These are phyloP conservation scores for Sycophila sp. DNA, from an alignment of 1,140 invertebrate genomes.

Conservation along the genomic window DNA sequence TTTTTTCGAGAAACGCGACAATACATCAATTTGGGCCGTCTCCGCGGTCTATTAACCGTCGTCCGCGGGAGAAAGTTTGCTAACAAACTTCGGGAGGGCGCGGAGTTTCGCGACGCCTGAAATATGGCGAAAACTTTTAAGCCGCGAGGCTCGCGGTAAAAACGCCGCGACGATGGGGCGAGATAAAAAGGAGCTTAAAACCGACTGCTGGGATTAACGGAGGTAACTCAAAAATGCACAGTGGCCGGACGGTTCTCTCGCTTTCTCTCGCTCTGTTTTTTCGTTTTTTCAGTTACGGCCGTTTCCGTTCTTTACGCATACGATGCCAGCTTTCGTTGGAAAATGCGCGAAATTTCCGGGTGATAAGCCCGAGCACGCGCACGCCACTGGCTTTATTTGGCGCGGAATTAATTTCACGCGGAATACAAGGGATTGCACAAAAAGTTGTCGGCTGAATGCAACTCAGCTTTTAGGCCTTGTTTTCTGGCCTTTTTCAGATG, in stretches of 20 bases:
- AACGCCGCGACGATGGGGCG: background rate
- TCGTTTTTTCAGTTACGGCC: background rate
- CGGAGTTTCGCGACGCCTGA: constrained; percentile 12
- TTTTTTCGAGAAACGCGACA: background rate
- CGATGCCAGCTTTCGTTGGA: too few species aligned
- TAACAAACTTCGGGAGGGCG: constrained; percentile 43
- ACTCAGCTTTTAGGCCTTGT: too few species aligned
- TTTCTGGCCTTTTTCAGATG: too few species aligned
- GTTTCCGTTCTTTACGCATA: too few species aligned
- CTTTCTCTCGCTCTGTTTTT: constrained; percentile 17
- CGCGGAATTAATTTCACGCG: too few species aligned
- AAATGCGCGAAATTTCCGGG: background rate
- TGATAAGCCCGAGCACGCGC: background rate
- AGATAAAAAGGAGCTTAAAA: constrained; percentile 1
- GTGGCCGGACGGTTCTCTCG: constrained; percentile 18
- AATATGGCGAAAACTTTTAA: constrained; percentile 49
- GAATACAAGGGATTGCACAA: too few species aligned
- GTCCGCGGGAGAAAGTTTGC: background rate
- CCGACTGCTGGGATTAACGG: background rate
- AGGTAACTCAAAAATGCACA: constrained; percentile 4
- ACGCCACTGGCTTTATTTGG: too few species aligned
- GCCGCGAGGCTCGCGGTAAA: constrained; percentile 33
- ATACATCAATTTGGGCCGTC: constrained; percentile 42
- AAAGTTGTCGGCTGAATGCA: too few species aligned
- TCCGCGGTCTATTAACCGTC: constrained; percentile 36